Evolutionary conservation across 2,113 vertebrate genomes (phyloP).

Genomic region (Caretta caretta): DNA sequence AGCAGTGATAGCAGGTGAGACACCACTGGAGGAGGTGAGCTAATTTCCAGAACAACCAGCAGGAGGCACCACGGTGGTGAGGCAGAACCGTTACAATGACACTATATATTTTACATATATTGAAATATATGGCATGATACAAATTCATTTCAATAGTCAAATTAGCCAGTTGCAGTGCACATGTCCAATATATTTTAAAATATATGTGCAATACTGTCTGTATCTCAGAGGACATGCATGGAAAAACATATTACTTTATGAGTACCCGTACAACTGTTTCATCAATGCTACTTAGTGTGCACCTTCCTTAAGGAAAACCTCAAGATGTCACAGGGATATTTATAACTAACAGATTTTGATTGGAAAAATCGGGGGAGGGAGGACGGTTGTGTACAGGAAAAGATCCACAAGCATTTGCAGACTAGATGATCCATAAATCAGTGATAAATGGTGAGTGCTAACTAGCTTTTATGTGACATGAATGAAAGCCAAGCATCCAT

Average conservation of each 20-base stretch:
- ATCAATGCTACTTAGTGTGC: neutral
- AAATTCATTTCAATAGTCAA: neutral
- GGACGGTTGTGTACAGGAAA: slow-evolving; percentile 26
- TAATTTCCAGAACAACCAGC: too few species aligned
- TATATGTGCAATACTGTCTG: neutral
- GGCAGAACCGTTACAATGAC: too few species aligned
- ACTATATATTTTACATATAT: neutral
- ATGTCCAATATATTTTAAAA: neutral
- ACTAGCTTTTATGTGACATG: slow-evolving; percentile 28
- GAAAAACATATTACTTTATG: slow-evolving; percentile 10
- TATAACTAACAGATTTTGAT: slow-evolving; percentile 33
- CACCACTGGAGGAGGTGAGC: too few species aligned
- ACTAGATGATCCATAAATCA: slow-evolving; percentile 35
- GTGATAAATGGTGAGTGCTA: neutral
- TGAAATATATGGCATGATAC: neutral
- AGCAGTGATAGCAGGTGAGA: too few species aligned
- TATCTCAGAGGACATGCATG: neutral
- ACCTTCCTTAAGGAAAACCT: slow-evolving; percentile 57
- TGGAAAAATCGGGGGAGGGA: neutral
- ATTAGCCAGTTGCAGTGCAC: neutral
- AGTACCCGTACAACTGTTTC: neutral
- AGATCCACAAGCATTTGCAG: slow-evolving; percentile 48
- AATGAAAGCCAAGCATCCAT: neutral
- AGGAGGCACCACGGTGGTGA: too few species aligned
- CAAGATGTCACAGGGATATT: slow-evolving; percentile 32